Percentiles rank a stretch among this genome's conserved stretches.
phyloP scores from a whole-genome alignment of 2,888 invertebrate species.

The Abrostola triplasia region DNA sequence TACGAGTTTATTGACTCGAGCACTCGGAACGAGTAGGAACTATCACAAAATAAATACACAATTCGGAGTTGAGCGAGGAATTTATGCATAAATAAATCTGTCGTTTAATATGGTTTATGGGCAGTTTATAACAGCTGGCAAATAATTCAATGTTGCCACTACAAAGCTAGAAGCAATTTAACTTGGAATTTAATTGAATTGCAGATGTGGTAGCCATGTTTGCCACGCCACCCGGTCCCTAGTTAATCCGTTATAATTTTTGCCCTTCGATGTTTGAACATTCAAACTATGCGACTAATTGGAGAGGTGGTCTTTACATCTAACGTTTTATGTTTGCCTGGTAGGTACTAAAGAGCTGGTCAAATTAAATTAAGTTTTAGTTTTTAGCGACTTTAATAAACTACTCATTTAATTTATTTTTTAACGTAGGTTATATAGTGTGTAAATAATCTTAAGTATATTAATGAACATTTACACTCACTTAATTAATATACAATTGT shows the following conservation, averaged over 20 bases:
- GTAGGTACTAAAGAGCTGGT: conserved; percentile 32
- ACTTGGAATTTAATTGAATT: conserved; percentile 76
- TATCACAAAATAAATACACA: conserved; percentile 52
- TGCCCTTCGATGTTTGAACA: conserved; percentile 42
- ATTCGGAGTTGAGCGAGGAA: conserved; percentile 46
- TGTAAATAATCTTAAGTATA: too few species aligned
- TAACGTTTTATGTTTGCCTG: conserved; percentile 32
- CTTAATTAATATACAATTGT: too few species aligned
- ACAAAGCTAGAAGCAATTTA: conserved; percentile 72
- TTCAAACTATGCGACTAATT: conserved; percentile 37
- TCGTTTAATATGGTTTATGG: conserved; percentile 73
- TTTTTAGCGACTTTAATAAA: too few species aligned
- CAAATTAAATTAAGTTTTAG: not conserved
- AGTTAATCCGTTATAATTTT: conserved; percentile 55
- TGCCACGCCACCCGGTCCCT: conserved; percentile 44
- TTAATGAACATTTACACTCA: too few species aligned
- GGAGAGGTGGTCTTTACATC: conserved; percentile 14
- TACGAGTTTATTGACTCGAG: conserved; percentile 24
- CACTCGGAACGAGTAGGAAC: conserved; percentile 23
- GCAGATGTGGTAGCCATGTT: conserved; percentile 70
- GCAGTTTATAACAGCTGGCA: conserved; percentile 76
- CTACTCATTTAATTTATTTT: too few species aligned
- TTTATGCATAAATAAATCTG: conserved; percentile 74
- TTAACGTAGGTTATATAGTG: too few species aligned
- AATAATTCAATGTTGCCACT: conserved; percentile 73